phyloP scores from a whole-genome alignment of 2,113 vertebrate genomes.

The Dipodomys merriami region DNA sequence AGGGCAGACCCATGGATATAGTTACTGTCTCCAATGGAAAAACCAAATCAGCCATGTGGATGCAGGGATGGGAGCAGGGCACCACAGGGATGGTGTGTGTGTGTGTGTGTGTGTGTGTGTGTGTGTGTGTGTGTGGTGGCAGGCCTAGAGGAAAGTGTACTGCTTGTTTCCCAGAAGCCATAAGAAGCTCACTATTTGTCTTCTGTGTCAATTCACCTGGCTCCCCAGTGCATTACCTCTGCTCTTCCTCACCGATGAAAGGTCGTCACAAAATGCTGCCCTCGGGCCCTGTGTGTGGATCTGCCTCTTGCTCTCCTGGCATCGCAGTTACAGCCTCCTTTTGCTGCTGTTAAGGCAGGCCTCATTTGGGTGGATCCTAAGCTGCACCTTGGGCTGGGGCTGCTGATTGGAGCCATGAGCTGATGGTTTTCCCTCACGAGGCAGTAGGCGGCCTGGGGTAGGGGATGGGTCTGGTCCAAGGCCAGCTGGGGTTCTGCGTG shows the following conservation, averaged over 20 bases:
- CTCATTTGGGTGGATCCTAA: neutral
- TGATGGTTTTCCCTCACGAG: neutral
- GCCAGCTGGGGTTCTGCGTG: neutral
- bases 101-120: neutral
- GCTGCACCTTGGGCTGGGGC: neutral
- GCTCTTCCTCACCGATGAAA: neutral
- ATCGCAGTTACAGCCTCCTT: neutral
- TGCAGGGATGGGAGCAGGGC: neutral
- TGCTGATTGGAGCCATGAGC: no score
- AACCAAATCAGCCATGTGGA: neutral
- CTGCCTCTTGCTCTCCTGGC: neutral
- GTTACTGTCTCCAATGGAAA: neutral
- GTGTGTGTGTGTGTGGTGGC: no score
- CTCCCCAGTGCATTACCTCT: neutral
- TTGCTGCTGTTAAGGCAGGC: neutral
- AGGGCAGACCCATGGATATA: neutral
- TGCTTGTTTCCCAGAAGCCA: neutral
- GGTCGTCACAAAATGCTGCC: neutral
- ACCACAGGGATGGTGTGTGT: neutral
- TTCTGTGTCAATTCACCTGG: neutral
- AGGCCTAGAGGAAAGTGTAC: neutral
- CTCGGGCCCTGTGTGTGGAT: neutral
- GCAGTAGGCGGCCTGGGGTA: neutral
- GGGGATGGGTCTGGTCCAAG: neutral
- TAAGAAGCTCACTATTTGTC: neutral